Conservation (phyloP, 2,797 vertebrate species). For the Tinamus major region DNA sequence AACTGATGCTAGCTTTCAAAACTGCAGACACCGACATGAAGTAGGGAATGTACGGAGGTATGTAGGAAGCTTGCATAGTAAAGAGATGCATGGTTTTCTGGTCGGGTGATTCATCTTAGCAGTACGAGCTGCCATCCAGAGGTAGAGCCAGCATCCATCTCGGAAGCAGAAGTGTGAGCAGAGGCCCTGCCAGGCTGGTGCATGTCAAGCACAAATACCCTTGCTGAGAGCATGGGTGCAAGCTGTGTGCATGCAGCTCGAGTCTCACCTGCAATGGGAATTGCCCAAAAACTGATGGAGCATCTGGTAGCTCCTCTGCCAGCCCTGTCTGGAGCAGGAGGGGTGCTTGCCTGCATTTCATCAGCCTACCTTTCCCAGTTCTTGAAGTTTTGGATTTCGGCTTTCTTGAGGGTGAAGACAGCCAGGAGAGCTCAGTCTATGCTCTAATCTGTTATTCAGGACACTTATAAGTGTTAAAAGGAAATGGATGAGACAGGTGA, state of each 20-base stretch:
- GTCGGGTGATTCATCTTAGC: neutral
- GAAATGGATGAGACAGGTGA: neutral
- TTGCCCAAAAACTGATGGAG: neutral
- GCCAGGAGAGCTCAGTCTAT: neutral
- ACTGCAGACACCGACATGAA: neutral
- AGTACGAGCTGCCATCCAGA: neutral
- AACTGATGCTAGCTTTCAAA: neutral
- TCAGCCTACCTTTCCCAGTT: neutral
- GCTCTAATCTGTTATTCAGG: neutral
- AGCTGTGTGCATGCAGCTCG: rapidly evolving
- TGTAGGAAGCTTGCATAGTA: neutral
- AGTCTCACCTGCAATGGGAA: neutral
- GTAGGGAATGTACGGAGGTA: neutral
- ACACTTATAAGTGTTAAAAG: neutral
- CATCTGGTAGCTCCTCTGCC: neutral
- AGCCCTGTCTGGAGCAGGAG: neutral
- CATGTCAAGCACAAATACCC: neutral
- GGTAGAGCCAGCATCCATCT: neutral
- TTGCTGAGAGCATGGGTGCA: rapidly evolving
- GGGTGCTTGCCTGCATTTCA: neutral
- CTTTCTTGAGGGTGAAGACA: neutral
- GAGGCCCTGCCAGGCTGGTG: neutral
- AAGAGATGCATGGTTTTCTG: neutral
- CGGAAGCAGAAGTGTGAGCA: neutral
- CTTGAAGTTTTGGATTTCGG: neutral